A percentile compares a stretch with the other conserved stretches of the same genome.
phyloP scores from a whole-genome alignment of 2,113 vertebrate species.

The Brachirus orientalis region DNA sequence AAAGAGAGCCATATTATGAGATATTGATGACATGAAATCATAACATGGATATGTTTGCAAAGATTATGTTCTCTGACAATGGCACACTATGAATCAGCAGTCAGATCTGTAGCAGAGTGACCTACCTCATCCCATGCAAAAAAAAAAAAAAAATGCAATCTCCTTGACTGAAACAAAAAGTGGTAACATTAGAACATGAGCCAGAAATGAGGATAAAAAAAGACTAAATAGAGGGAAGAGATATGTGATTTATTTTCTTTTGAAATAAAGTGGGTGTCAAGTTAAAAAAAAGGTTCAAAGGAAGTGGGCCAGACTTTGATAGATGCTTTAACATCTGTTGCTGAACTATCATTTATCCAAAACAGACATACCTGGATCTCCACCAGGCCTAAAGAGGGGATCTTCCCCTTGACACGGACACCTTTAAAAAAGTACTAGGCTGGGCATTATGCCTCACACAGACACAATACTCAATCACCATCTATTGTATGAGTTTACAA shows the following conservation, averaged over 20 bases:
- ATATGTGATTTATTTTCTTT: slow-evolving; percentile 34
- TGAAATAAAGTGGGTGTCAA: slow-evolving; percentile 57
- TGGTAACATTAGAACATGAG: slow-evolving; percentile 30
- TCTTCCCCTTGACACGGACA: slow-evolving; percentile 62
- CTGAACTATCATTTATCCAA: slow-evolving; percentile 70
- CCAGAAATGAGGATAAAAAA: slow-evolving; percentile 21
- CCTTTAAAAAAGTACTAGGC: slow-evolving; percentile 62
- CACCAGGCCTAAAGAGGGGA: slow-evolving; percentile 59
- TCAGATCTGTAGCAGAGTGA: slow-evolving; percentile 59
- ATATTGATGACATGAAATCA: too few relatives aligned
- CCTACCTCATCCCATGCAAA: slow-evolving; percentile 26
- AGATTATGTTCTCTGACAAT: slow-evolving; percentile 56
- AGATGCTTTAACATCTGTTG: slow-evolving; percentile 66
- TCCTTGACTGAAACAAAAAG: slow-evolving; percentile 56
- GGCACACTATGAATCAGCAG: slow-evolving; percentile 47
- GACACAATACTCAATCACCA: slow-evolving; percentile 48
- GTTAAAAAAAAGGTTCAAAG: slow-evolving; percentile 58
- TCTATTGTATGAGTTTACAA: slow-evolving; percentile 17
- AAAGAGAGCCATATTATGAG: slow-evolving; percentile 52
- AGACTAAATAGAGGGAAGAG: slow-evolving; percentile 4
- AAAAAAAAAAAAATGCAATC: slow-evolving; percentile 47
- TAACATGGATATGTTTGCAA: slow-evolving; percentile 34
- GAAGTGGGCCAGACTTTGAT: slow-evolving; percentile 71
- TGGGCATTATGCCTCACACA: slow-evolving; percentile 34
- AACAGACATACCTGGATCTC: slow-evolving; percentile 59